Evolutionary conservation across 2,797 vertebrate species (phyloP), one percentile per base, ranked within the genome.

Genomic region (Sebastes nivosus): DNA sequence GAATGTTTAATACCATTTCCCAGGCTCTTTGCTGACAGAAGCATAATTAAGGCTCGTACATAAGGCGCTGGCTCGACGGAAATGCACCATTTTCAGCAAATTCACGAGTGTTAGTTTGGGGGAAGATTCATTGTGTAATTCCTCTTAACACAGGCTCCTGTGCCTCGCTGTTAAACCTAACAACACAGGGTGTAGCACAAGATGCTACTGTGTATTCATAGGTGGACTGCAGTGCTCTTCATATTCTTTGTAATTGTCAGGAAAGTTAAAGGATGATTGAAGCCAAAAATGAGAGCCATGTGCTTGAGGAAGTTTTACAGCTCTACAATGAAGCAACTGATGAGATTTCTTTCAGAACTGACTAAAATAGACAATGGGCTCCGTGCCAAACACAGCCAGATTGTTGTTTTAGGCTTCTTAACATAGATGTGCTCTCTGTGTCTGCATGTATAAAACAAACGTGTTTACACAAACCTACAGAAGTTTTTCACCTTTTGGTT

Each of bases 1-100:
- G 66, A 91, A 93, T 90, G 86, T 93, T 92, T 93, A 90, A 94
- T 89, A 81, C 25, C 46, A 73, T 88, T 92, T 89, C 72, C 80
- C 77, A 75, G 72, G 77, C 72, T 90, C 80, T 84, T 80, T 85
- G 88, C 90, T 93, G 90, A 90, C 85, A 90, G 84, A 88, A 82
- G 86, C 81, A 88, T 87, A 88, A 93, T 93, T 93, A 93, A 87
- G 74, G 73, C 85, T 75, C 73, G 78, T 86, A 86, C 69, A 82
- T 82, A 86, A 89, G 2, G 2, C 25, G 73, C 84, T 87, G 85
- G 77, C 80, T 88, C 82, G 9, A 89, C 61, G 27, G 81, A 92
- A 91, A 90, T 77, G 30, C 60, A 0, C 36, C 52, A 65, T 89
- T 92, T 88, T 89, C 86, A 84, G 79, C 63, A 71, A 72, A 88